Evolutionary conservation across 2,797 vertebrate genomes (phyloP).

Genomic region (Rhinella marina): DNA sequence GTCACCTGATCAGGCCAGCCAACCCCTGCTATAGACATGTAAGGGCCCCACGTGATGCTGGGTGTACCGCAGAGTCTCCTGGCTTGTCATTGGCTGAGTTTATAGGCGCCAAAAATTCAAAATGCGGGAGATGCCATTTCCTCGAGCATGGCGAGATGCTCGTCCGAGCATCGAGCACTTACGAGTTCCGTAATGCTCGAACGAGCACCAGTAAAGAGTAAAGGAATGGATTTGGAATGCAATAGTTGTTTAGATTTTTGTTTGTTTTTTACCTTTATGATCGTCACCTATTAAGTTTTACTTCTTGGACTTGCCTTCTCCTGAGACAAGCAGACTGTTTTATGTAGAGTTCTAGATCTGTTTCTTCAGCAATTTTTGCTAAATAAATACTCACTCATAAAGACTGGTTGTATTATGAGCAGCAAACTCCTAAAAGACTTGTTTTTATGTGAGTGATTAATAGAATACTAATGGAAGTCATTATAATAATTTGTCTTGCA

Average conservation of each 20-base stretch:
- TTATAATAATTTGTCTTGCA: conserved; percentile 29
- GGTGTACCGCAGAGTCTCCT: too few relatives aligned
- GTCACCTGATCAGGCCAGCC: too few relatives aligned
- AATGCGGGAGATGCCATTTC: too few relatives aligned
- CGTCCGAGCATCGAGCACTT: too few relatives aligned
- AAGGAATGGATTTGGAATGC: neutral
- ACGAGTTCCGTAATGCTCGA: too few relatives aligned
- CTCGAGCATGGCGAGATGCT: too few relatives aligned
- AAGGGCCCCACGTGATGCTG: too few relatives aligned
- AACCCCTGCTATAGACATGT: too few relatives aligned
- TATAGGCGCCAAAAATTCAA: too few relatives aligned
- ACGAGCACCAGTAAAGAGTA: neutral
- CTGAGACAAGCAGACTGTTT: neutral
- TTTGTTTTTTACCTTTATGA: neutral
- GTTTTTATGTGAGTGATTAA: conserved; percentile 5
- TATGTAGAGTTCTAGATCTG: neutral
- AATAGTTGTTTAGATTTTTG: neutral
- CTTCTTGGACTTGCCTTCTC: neutral
- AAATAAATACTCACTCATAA: neutral
- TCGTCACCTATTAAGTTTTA: neutral
- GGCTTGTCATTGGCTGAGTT: too few relatives aligned
- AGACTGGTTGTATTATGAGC: neutral
- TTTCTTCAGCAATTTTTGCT: neutral
- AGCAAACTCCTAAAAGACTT: conserved; percentile 26
- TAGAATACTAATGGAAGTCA: conserved; percentile 31